Conservation (phyloP, 2,888 invertebrate genomes). For the Sinotaia quadrata region DNA sequence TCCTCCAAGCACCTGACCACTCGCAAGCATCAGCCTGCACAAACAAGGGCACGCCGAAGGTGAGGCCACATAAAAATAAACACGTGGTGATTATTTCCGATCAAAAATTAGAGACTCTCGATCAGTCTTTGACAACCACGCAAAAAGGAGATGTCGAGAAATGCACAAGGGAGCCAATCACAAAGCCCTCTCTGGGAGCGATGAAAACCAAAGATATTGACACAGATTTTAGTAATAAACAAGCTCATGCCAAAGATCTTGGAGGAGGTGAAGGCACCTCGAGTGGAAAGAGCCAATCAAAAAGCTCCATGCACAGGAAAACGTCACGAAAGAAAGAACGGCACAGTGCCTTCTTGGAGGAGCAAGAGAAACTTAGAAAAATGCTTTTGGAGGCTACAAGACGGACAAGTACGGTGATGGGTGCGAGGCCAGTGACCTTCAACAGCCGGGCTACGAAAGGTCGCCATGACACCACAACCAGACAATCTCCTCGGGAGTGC, state of each 20-base stretch:
- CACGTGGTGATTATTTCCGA: too few species aligned
- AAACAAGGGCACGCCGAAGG: too few species aligned
- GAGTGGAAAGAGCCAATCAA: background rate
- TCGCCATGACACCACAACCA: background rate
- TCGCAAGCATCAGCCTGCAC: too few species aligned
- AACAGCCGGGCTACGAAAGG: background rate
- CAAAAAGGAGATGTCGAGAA: too few species aligned
- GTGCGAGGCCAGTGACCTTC: background rate
- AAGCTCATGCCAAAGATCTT: background rate
- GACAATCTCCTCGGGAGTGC: background rate
- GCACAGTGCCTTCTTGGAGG: conserved; percentile 12
- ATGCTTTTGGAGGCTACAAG: conserved; percentile 1
- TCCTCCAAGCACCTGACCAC: too few species aligned
- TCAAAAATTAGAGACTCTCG: too few species aligned
- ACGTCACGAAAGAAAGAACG: conserved; percentile 5
- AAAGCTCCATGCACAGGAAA: conserved; percentile 12
- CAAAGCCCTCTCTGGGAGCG: too few species aligned
- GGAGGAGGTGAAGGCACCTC: background rate
- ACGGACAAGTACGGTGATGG: background rate
- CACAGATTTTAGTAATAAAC: too few species aligned
- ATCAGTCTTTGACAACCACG: too few species aligned
- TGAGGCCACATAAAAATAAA: too few species aligned
- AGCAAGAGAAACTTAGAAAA: conserved; percentile 12
- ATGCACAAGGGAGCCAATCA: too few species aligned
- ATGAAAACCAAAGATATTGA: too few species aligned